Conservation (phyloP, 2,797 vertebrate species). For the Schizopygopsis malacanthus region DNA sequence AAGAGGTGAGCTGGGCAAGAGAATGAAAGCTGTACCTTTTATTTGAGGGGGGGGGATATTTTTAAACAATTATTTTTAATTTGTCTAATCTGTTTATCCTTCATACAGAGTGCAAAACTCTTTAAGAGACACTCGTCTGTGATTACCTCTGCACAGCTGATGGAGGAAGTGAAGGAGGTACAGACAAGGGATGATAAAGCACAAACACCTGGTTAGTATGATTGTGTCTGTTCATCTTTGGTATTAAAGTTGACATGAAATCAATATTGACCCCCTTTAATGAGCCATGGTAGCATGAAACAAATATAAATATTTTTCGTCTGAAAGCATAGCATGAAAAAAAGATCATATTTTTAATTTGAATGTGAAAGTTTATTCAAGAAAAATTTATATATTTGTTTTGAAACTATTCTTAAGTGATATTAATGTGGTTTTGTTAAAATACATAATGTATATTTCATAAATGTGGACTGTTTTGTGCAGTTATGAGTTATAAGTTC, state of each 20-base stretch:
- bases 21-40: neutral
- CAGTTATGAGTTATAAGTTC: neutral
- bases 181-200: conserved; percentile 71
- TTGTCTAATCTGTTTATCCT: conserved; percentile 46
- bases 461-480: neutral
- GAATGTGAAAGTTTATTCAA: neutral
- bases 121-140: conserved; percentile 84
- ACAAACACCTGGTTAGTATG: conserved; percentile 74
- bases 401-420: neutral
- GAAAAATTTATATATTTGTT: neutral
- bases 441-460: neutral
- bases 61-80: too few relatives aligned
- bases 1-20: conserved; percentile 85
- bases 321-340: neutral
- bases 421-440: neutral
- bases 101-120: conserved; percentile 78
- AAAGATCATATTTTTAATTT: neutral
- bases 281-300: neutral
- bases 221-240: neutral
- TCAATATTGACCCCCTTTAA: neutral
- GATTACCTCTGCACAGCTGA: conserved; percentile 74
- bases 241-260: neutral
- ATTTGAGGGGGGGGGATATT: too few relatives aligned
- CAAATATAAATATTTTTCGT: neutral
- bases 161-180: conserved; percentile 79